Evolutionary conservation across 2,888 invertebrate genomes (phyloP), one percentile per base, ranked within the genome.

Genomic region (Helobdella robusta): DNA sequence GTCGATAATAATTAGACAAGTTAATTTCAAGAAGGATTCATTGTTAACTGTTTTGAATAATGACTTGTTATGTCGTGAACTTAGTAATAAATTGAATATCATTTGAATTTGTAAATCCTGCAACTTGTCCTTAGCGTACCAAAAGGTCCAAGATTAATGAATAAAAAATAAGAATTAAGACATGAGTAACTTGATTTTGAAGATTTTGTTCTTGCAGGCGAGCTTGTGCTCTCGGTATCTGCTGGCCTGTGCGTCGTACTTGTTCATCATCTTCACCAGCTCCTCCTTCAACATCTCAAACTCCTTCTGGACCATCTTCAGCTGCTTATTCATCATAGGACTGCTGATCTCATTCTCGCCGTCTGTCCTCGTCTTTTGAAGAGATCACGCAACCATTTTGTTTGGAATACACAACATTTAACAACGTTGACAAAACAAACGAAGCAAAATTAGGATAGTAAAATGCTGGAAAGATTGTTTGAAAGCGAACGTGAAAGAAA

Each of bases 221-320:
- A 66, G 46, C 35, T 63, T 64, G 61, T 66, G 64, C 8, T 67
- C 67, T 28, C 34, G 52, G 54, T 60, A 67, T 44, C 58, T 67
- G 61, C 48, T 67, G n/a, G 28, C 48, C 34, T 48, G 61, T 15
- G 20, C n/a, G 34, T 65, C 64, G 58, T 61, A 67, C n/a, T 65
- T 67, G 15, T 32, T 46, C 23, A 65, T 61, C 58, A 67, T 62
- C 46, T 60, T 65, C 36, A 65, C 61, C 48, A 62, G 35, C 35
- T 62, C 65, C 34, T 34, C 61, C 35, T 62, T 62, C 2, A 62
- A 50, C 6, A 62, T 48, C 50, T 62, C 62, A 50, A 62, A 62
- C 20, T 62, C 62, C 20, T 62, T 48, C 18, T 62, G 50, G 2
- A 62, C 50, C 15, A 46, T 48, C 20, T 62, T 30, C 1, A 62